Evolutionary conservation across 2,113 vertebrate species (phyloP).

Genomic region (Nyctereutes procyonoides): DNA sequence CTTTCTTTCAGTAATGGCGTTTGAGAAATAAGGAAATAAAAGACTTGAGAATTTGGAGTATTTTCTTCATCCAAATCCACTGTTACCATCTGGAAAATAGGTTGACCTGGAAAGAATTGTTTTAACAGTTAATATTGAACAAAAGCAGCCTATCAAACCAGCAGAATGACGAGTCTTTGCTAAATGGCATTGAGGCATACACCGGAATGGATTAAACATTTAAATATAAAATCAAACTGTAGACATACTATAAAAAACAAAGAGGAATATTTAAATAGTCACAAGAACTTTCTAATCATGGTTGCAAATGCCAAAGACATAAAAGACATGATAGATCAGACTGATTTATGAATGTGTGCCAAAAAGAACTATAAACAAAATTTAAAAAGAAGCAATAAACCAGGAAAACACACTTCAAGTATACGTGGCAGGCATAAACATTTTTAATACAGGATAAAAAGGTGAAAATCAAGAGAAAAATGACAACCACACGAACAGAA

Average conservation of each 20-base stretch:
- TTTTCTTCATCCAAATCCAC: constrained; percentile 72
- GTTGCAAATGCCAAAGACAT: background rate
- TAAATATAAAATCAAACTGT: background rate
- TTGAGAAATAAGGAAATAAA: constrained; percentile 84
- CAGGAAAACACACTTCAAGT: background rate
- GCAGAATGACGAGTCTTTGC: background rate
- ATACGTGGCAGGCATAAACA: background rate
- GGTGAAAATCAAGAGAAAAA: background rate
- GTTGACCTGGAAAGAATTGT: constrained; percentile 71
- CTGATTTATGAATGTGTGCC: background rate
- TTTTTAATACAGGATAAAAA: background rate
- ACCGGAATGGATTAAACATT: background rate
- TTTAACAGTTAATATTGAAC: background rate
- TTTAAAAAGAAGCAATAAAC: background rate
- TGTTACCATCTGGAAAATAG: constrained; percentile 82
- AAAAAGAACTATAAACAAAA: background rate
- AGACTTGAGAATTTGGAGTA: constrained; percentile 85
- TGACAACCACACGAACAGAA: background rate
- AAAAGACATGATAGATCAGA: background rate
- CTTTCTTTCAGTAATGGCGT: constrained; percentile 77
- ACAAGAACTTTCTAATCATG: background rate
- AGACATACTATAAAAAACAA: background rate
- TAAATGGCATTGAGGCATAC: background rate
- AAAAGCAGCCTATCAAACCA: background rate
- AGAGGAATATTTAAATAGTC: background rate